phyloP scores from a whole-genome alignment of 1,140 invertebrate genomes.

The Hycleus phaleratus region DNA sequence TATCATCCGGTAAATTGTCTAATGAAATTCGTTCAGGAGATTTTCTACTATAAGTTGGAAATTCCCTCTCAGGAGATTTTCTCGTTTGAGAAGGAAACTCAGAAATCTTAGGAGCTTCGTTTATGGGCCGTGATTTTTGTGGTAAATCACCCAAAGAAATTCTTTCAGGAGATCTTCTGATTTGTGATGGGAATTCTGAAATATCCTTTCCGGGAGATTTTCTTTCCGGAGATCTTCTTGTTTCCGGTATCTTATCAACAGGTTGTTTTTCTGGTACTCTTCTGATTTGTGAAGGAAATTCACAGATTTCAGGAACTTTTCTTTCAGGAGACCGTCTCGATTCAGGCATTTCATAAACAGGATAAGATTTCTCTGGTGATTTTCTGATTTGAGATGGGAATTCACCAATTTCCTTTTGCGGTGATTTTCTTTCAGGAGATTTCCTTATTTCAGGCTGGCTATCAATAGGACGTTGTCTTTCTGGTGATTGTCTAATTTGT shows the following conservation, averaged over 20 bases:
- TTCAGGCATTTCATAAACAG: not conserved
- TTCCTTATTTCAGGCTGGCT: not conserved
- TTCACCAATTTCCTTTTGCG: not conserved
- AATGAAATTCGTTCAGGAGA: conserved; percentile 7
- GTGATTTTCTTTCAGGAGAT: conserved; percentile 1
- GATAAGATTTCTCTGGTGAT: conserved; percentile 16
- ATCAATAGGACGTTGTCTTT: conserved; percentile 8
- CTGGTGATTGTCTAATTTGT: conserved; percentile 10
- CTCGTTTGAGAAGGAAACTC: not conserved
- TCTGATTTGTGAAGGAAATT: conserved; percentile 13
- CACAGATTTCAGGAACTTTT: not conserved
- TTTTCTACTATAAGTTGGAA: not conserved
- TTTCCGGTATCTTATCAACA: not conserved
- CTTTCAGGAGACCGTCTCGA: not conserved
- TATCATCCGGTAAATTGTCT: not conserved
- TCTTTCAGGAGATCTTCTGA: conserved; percentile 5
- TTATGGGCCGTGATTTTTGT: conserved; percentile 7
- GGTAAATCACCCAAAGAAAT: conserved; percentile 15
- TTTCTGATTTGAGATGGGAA: conserved; percentile 11
- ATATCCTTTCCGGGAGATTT: not conserved
- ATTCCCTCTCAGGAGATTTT: conserved; percentile 6
- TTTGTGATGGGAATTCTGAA: conserved; percentile 7
- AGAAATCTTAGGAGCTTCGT: no score
- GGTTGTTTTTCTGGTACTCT: not conserved
- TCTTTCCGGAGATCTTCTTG: not conserved